Evolutionary conservation across 1,140 invertebrate genomes (phyloP).

Genomic region (Monomorium pharaonis): DNA sequence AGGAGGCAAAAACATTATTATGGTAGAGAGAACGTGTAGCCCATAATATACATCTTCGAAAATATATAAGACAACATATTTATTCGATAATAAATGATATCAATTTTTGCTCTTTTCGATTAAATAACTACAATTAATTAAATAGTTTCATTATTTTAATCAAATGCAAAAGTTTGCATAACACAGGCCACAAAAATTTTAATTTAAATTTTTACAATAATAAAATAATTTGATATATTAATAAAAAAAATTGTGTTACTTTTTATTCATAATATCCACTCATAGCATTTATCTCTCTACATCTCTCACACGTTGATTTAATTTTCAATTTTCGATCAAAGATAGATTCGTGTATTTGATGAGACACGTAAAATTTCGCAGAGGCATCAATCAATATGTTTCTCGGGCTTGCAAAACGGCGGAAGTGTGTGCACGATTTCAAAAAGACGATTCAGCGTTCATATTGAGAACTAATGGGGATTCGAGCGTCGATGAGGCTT

Average conservation of each 20-base stretch:
- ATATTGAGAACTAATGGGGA: constrained; percentile 72
- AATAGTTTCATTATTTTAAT: neutral
- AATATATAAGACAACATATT: constrained; percentile 14
- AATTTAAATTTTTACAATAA: neutral
- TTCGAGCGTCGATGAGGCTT: constrained; percentile 81
- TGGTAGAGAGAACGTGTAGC: constrained; percentile 43
- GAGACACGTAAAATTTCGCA: neutral
- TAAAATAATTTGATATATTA: too few species aligned
- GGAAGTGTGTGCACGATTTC: neutral
- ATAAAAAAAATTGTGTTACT: neutral
- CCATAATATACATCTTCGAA: neutral
- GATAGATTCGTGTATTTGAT: neutral
- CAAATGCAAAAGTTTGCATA: neutral
- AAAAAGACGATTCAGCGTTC: constrained; percentile 70
- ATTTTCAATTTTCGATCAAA: neutral
- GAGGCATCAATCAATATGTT: neutral
- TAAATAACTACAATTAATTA: neutral
- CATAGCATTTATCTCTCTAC: neutral
- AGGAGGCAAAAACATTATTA: constrained; percentile 63
- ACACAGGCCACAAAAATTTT: neutral
- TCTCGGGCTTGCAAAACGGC: neutral
- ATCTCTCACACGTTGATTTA: neutral
- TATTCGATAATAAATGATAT: neutral
- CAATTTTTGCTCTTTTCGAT: neutral
- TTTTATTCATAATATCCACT: neutral